Evolutionary conservation across 2,113 vertebrate species (phyloP).

Genomic region (Dissostichus mawsoni): DNA sequence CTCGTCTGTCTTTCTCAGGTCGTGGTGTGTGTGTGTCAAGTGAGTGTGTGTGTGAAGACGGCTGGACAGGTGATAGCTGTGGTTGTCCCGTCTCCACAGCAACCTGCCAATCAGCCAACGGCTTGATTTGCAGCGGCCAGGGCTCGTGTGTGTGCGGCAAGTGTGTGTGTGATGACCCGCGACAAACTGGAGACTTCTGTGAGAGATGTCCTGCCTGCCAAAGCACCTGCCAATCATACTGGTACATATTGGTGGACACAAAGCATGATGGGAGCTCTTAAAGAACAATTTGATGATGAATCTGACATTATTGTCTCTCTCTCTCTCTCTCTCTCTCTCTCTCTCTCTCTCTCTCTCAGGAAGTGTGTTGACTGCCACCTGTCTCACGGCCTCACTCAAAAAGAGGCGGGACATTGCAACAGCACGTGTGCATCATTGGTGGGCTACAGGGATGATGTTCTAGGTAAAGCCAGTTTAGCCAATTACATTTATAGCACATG

Average conservation of each 20-base stretch:
- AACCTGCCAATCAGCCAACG: conserved; percentile 86
- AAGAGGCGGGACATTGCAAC: conserved; percentile 84
- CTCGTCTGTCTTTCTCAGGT: conserved; percentile 78
- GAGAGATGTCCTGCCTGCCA: conserved; percentile 91
- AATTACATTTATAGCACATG: neutral
- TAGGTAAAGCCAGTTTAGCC: conserved; percentile 81
- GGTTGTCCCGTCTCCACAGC: conserved; percentile 85
- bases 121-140: conserved; percentile 89
- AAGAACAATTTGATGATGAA: neutral
- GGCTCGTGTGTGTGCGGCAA: conserved; percentile 91
- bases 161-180: conserved; percentile 90
- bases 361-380: conserved; percentile 90
- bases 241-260: conserved; percentile 79
- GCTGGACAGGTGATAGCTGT: conserved; percentile 93
- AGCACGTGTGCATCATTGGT: conserved; percentile 86
- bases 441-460: conserved; percentile 82
- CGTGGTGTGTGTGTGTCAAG: conserved; percentile 91
- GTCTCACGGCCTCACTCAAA: conserved; percentile 83
- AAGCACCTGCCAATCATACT: conserved; percentile 88
- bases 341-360: conserved; percentile 78
- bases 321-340: neutral
- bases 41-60: conserved; percentile 88
- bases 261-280: conserved; percentile 1
- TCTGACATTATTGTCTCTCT: neutral
- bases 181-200: conserved; percentile 89